phyloP scores from a whole-genome alignment of 2,113 vertebrate genomes.

The Tonatia bakeri region DNA sequence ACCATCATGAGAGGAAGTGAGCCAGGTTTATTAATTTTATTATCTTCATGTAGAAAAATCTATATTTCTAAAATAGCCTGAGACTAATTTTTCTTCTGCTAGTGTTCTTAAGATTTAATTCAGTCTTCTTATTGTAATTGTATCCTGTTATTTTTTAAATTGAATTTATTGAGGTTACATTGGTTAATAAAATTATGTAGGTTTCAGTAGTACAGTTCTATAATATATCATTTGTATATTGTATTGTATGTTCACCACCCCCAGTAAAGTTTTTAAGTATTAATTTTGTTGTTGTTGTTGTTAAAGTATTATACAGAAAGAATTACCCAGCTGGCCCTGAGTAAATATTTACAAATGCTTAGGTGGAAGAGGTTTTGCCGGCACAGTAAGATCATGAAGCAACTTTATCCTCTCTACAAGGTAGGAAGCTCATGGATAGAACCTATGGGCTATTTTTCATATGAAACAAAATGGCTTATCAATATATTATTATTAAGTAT shows the following conservation, averaged over 20 bases:
- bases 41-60: not conserved
- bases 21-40: not conserved
- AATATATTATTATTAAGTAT: not conserved
- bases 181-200: too few species aligned
- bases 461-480: not conserved
- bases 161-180: too few species aligned
- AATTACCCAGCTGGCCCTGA: slow-evolving; percentile 72
- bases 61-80: not conserved
- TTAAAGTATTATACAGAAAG: slow-evolving; percentile 76
- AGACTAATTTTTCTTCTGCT: not conserved
- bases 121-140: not conserved
- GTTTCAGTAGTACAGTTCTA: too few species aligned
- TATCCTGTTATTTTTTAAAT: not conserved
- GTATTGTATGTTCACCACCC: too few species aligned
- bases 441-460: not conserved
- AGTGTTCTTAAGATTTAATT: not conserved
- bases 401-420: slow-evolving; percentile 83
- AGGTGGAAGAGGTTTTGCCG: slow-evolving; percentile 82
- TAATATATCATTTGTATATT: too few species aligned
- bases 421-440: slow-evolving; percentile 62
- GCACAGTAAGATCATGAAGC: slow-evolving; percentile 65
- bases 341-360: slow-evolving; percentile 81
- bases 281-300: slow-evolving; percentile 56
- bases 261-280: too few species aligned
- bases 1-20: not conserved